Evolutionary conservation across 2,888 invertebrate genomes (phyloP), one percentile per base, ranked within the genome.

Genomic region (Bombyx huttoni): DNA sequence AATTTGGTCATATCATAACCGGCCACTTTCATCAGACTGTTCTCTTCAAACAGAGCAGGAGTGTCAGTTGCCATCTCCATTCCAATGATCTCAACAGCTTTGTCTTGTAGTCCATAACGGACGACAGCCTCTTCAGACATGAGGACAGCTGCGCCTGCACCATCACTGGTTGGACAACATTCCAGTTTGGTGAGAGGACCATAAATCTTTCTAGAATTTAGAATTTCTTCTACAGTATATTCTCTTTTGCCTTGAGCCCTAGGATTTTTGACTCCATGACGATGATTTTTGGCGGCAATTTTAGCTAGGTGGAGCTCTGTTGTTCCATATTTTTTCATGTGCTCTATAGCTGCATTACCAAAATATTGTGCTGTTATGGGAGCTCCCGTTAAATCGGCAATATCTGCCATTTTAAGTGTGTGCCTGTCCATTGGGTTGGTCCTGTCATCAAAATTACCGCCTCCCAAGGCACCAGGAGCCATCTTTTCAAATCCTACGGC

Each of bases 401-500:
- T 71, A 14, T 98, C 94, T 0, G 92, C 90, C 96, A 99, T 96
- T 58, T 94, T 89, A 57, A 93, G 91, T 1, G 98, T 91, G 75
- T 96, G 98, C 62, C 92, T 94, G 57, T 97, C 97, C 89, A 98
- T 89, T 3, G 98, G 97, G 82, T 96, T 95, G 0, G 96, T 94
- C 53, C 97, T 91, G 76, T 98, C 97, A 50, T 89, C 75, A 79
- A 93, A 95, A 80, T 93, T 94, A 0, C 92, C 81, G 0, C 92
- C 81, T 12, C 91, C 86, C 10, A 99, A 88, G 0, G 98, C 97
- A 0, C 99, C 99, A 12, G 92, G 91, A 61, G 98, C 94, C 99
- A 99, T 99, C 84, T 98, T 99, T 75, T 99, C 99, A 78, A 99
- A 99, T 6, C 99, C 99, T 35, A 98, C 84, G 1, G 98, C 98